Percentiles rank a stretch among this genome's conserved stretches.
Conservation (phyloP, 2,113 vertebrate genomes). For the Elachura formosa region DNA sequence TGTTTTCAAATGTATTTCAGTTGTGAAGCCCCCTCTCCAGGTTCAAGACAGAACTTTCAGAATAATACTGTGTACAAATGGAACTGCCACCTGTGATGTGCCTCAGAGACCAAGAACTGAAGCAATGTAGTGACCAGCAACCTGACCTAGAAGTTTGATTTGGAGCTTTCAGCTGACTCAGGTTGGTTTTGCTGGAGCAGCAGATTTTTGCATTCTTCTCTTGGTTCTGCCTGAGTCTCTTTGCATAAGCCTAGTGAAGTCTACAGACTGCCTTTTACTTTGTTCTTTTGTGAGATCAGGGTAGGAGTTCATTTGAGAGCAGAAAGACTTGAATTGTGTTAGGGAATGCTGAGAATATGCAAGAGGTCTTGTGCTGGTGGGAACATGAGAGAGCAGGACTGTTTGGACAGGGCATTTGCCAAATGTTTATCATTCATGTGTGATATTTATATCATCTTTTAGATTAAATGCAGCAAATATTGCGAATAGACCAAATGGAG, state of each 20-base stretch:
- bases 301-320: neutral
- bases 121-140: neutral
- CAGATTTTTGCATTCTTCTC: neutral
- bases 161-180: neutral
- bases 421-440: neutral
- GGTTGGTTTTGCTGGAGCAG: neutral
- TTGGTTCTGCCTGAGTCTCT: neutral
- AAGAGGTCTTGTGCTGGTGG: neutral
- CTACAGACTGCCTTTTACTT: neutral
- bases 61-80: neutral
- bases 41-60: neutral
- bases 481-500: neutral
- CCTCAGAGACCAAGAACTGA: neutral
- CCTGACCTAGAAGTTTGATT: neutral
- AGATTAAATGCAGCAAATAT: neutral
- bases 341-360: neutral
- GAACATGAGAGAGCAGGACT: neutral
- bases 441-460: neutral
- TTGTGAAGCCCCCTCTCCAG: neutral
- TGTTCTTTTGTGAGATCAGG: neutral
- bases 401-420: neutral
- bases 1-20: neutral
- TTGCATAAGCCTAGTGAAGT: neutral
- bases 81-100: neutral
- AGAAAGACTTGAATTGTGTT: neutral